phyloP scores from a whole-genome alignment of 2,797 vertebrate species.

The Molossus alvarezi region DNA sequence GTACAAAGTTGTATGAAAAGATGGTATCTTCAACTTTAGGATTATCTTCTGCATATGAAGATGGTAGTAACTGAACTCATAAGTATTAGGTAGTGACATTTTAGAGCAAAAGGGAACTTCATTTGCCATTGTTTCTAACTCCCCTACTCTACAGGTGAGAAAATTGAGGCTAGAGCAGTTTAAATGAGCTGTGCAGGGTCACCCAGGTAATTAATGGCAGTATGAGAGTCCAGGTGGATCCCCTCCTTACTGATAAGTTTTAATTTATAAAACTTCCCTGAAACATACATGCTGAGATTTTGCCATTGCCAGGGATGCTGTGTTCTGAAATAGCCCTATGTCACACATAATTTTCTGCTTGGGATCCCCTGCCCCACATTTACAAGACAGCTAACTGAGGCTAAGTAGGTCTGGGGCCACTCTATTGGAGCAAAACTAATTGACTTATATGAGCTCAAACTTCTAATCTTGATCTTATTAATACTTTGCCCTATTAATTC shows the following conservation, averaged over 20 bases:
- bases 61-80: background rate
- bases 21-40: background rate
- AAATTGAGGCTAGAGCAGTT: conserved; percentile 51
- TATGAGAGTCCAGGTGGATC: background rate
- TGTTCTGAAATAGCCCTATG: background rate
- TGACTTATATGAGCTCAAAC: conserved; percentile 42
- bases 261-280: conserved; percentile 11
- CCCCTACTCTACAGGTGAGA: background rate
- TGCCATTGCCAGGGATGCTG: background rate
- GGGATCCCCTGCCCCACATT: background rate
- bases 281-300: background rate
- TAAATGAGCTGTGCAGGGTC: conserved; percentile 6
- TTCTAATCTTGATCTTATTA: conserved; percentile 54
- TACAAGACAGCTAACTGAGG: background rate
- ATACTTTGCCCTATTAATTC: conserved; percentile 65
- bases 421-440: conserved; percentile 25
- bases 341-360: background rate
- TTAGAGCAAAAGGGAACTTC: conserved; percentile 14
- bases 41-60: background rate
- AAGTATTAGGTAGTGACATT: conserved; percentile 11
- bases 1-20: background rate
- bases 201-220: background rate
- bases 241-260: conserved; percentile 47
- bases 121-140: background rate
- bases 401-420: background rate